Evolutionary conservation across 1,140 invertebrate species (phyloP).

Genomic region (Vollenhovia emeryi): DNA sequence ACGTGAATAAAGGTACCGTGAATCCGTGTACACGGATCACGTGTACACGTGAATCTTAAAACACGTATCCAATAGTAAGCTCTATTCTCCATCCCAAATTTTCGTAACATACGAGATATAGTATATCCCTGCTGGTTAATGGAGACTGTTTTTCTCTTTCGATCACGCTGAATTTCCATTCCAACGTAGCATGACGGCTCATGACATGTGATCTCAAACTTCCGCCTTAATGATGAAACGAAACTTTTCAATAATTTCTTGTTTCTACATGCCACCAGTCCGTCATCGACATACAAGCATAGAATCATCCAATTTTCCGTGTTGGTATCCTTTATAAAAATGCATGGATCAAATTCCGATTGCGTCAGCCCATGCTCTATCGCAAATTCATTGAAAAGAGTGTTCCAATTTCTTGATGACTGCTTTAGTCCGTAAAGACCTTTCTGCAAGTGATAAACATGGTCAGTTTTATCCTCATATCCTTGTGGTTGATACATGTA

Average conservation of each 20-base stretch:
- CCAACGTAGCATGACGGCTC: constrained; percentile 19
- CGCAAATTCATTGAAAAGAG: not conserved
- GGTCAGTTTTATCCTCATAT: constrained; percentile 8
- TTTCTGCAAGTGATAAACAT: not conserved
- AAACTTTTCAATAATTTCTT: not conserved
- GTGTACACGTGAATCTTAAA: no score
- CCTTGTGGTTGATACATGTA: constrained; percentile 16
- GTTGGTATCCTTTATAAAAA: not conserved
- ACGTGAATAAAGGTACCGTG: no score
- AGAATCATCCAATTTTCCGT: constrained; percentile 17
- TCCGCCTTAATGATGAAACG: not conserved
- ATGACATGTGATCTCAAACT: not conserved
- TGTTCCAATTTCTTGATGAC: not conserved
- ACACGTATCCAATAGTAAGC: no score
- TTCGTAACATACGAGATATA: not conserved
- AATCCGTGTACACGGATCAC: no score
- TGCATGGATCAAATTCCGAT: constrained; percentile 22
- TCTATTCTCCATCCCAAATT: no score
- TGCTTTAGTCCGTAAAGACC: constrained; percentile 16
- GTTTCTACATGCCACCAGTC: not conserved
- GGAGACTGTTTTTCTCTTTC: not conserved
- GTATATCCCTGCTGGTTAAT: constrained; percentile 24
- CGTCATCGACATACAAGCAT: not conserved
- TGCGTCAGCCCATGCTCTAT: not conserved
- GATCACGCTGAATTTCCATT: not conserved